Conservation (phyloP, 2,113 vertebrate species). For the Hydrochoerus hydrochaeris region DNA sequence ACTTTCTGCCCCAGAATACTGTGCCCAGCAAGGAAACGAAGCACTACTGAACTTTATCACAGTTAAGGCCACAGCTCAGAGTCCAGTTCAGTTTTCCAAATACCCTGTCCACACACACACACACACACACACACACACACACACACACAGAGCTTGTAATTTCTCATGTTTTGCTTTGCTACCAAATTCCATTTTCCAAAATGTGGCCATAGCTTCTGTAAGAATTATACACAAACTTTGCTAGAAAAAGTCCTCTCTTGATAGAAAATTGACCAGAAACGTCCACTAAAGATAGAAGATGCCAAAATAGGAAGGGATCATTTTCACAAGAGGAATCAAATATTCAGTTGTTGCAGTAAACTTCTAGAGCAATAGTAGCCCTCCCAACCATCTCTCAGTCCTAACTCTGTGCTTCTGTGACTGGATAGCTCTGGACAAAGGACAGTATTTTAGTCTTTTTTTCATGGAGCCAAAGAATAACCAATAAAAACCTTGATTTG, state of each 20-base stretch:
- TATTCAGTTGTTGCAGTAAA: neutral
- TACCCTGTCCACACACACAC: neutral
- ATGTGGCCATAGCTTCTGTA: neutral
- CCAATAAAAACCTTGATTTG: neutral
- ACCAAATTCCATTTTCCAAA: neutral
- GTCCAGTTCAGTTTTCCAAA: constrained; percentile 10
- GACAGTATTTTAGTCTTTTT: neutral
- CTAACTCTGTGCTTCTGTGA: neutral
- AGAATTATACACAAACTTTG: neutral
- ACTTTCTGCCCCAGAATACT: neutral
- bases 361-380: constrained; percentile 7
- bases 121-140: neutral
- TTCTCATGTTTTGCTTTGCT: neutral
- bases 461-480: neutral
- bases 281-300: neutral
- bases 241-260: neutral
- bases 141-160: neutral
- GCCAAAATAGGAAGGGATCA: neutral
- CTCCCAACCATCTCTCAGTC: constrained; percentile 5
- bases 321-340: neutral
- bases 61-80: neutral
- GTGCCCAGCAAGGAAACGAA: neutral
- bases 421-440: constrained; percentile 17
- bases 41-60: neutral
- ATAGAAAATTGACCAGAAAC: neutral